Percentiles rank a stretch among this genome's conserved stretches.
These are phyloP conservation scores for Microtus pennsylvanicus DNA, from an alignment of 2,113 vertebrate species.

Conservation along the genomic window DNA sequence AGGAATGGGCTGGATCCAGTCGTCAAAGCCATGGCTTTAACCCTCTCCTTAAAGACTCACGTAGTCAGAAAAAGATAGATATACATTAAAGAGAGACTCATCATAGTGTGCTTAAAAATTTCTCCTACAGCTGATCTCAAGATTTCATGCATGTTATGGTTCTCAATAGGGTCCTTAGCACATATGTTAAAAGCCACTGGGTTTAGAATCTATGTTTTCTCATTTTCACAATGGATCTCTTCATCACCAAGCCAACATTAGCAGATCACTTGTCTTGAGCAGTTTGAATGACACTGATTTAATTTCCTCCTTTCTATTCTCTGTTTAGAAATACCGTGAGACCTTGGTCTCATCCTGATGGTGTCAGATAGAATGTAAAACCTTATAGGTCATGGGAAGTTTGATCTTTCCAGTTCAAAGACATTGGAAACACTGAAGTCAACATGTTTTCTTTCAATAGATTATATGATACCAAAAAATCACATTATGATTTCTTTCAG, in stretches of 20 bases:
- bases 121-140: not conserved
- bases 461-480: not conserved
- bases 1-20: no score
- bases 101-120: not conserved
- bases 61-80: no score
- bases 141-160: accelerated
- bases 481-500: not conserved
- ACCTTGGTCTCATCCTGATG: not conserved
- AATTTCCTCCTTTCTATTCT: not conserved
- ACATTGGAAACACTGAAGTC: not conserved
- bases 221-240: not conserved
- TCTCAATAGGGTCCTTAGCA: not conserved
- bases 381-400: not conserved
- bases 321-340: not conserved
- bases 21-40: no score
- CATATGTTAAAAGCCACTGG: not conserved
- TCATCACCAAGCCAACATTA: not conserved
- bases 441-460: not conserved
- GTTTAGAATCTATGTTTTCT: not conserved
- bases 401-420: not conserved
- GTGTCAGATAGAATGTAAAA: not conserved
- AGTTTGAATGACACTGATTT: not conserved
- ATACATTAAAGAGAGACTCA: not conserved
- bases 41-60: no score
- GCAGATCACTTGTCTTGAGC: not conserved